These are phyloP conservation scores for Pseudorectes ferrugineus DNA, from an alignment of 2,113 vertebrate species.

Conservation along the genomic window DNA sequence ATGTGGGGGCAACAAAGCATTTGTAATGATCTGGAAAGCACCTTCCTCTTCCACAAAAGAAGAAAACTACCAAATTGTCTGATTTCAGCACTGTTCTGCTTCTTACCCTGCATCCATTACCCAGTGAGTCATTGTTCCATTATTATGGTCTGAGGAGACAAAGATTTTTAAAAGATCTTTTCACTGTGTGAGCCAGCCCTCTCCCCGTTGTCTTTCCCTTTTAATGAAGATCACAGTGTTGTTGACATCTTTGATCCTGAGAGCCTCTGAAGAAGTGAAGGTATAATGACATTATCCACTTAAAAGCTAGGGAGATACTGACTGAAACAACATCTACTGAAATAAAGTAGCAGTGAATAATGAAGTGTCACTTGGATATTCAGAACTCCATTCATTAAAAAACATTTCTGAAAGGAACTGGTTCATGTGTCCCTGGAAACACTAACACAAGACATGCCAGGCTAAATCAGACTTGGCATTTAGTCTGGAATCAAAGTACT, in stretches of 20 bases:
- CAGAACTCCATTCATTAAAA: conserved; percentile 31
- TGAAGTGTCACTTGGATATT: not conserved
- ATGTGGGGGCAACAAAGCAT: not conserved
- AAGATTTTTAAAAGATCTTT: not conserved
- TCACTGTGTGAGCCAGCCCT: not conserved
- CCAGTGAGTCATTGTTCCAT: accelerated
- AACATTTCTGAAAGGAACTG: not conserved
- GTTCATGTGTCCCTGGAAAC: not conserved
- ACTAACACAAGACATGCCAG: not conserved
- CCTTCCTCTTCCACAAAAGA: not conserved
- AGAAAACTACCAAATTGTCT: not conserved
- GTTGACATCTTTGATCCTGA: conserved; percentile 11
- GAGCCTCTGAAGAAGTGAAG: not conserved
- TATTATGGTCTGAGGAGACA: not conserved
- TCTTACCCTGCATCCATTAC: not conserved
- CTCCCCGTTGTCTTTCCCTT: not conserved
- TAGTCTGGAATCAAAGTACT: not conserved
- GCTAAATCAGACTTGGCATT: not conserved
- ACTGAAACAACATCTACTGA: not conserved
- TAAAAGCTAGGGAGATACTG: not conserved
- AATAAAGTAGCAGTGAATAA: not conserved
- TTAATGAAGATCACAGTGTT: not conserved
- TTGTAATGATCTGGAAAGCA: not conserved
- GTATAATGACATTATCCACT: not conserved
- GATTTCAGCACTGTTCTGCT: not conserved